phyloP scores from a whole-genome alignment of 2,113 vertebrate genomes.

The Lathamus discolor region DNA sequence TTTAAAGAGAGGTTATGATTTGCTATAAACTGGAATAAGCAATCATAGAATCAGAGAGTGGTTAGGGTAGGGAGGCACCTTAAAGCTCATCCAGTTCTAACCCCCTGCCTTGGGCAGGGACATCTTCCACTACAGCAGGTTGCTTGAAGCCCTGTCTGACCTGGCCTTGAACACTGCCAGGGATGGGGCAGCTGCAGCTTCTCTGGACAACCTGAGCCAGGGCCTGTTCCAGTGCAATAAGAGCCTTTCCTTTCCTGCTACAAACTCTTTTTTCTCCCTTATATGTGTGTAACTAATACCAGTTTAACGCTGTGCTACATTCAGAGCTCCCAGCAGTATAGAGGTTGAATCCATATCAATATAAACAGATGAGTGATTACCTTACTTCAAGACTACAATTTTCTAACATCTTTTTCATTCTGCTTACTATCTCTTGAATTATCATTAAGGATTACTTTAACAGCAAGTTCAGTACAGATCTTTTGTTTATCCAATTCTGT shows the following conservation, averaged over 20 bases:
- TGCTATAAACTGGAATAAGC: not conserved
- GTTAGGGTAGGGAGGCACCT: not conserved
- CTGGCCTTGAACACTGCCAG: not conserved
- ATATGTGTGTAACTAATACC: not conserved
- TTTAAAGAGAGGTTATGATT: not conserved
- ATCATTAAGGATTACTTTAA: not conserved
- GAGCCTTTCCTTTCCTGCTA: not conserved
- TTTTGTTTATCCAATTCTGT: not conserved
- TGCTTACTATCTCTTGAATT: not conserved
- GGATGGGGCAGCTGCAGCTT: not conserved
- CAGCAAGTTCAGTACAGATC: not conserved
- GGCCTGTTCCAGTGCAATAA: not conserved
- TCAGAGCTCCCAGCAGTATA: not conserved
- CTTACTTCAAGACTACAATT: not conserved
- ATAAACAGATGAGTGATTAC: not conserved
- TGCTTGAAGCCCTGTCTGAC: not conserved
- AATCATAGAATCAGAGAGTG: not conserved
- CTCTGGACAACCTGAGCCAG: not conserved
- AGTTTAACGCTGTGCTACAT: not conserved
- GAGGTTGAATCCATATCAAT: not conserved
- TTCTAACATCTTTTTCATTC: not conserved
- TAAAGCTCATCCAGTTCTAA: not conserved
- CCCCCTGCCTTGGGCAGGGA: not conserved
- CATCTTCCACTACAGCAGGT: not conserved
- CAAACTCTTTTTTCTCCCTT: not conserved